Base-by-base conservation (phyloP, 2,797 vertebrate genomes). In the Alectoris magna region DNA sequence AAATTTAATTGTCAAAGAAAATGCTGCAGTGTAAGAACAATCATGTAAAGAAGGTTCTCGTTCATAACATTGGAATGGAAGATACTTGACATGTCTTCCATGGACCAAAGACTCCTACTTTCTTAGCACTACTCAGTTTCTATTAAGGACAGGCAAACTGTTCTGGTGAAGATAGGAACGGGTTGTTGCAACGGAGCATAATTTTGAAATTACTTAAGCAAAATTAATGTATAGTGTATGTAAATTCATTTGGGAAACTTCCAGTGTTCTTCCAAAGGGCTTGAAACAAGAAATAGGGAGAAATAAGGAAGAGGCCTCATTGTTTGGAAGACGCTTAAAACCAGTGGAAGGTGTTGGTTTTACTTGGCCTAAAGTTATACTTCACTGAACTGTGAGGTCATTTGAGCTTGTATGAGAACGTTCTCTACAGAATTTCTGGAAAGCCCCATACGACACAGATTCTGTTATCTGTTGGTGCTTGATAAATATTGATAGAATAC, bases 231-330 rank as follows among this genome's bases (percentile, higher is more conserved):
- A 23, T 62, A 66, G 14, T 38, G 8, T 9, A 7, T 41, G 10
- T 62, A n/a, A 44, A 24, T 66, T 81, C 1, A 0, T 59, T 78
- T 27, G 58, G 44, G 60, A 75, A 82, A n/a, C 8, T 53, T 73
- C 3, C 7, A 6, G 6, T 64, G 83, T 75, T 26, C 81, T 72
- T 41, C 16, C 69, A 15, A 72, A 56, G 69, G 41, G 26, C 18
- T 44, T 0, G 0, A 15, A 15, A 9, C 11, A n/a, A 87, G 48
- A 87, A 82, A 49, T 6, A 44, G 7, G 38, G n/a, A n/a, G 8
- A 84, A 90, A 16, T 10, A 67, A 73, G 3, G 15, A 11, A 34
- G 81, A 41, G 17, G 59, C 38, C 11, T 31, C 49, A 1, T 46
- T 24, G 13, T 44, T 68, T 81, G 9, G 8, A 72, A 72, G 38